Base-by-base conservation (phyloP, 2,113 vertebrate species). In the Morone saxatilis region DNA sequence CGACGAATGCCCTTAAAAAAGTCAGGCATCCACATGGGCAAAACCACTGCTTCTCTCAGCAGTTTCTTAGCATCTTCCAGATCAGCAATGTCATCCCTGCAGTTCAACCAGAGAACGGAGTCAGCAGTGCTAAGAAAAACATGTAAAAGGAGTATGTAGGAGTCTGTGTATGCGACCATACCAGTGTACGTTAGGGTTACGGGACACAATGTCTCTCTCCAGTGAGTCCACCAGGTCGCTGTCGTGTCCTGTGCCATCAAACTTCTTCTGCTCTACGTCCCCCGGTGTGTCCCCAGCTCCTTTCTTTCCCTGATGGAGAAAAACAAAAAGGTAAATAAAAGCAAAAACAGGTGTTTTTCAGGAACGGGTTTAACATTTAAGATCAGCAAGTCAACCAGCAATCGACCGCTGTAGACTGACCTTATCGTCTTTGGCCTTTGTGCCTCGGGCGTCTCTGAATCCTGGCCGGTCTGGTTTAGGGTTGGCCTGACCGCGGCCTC, bases 1-100 rank as follows among this genome's bases (percentile, higher is more conserved):
- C 98, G 96, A 82, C 98, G 97, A 86, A 99, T 99, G 80, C 98
- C 93, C 90, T 98, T 99, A 93, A 99, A 99, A 94, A 99, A 99
- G 88, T 99, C 98, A 7, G 98, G 98, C 98, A 99, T 99, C 98
- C 98, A 99, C 98, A 99, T 99, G 0, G 98, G 98, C 90, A 99
- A 91, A 62, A 99, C 98, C 90, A 99, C 98, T 11, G 98, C 98
- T 94, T 99, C 98, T 82, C 98, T 97, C 84, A 96, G 89, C 62
- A 96, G 90, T 85, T 95, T 95, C 93, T 99, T 99, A 71, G 98
- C 98, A 80, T 99, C 98, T 87, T 98, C 97, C 93, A 99, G 95
- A 87, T 99, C 98, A 91, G 98, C 98, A 68, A 99, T 99, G 91
- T 99, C 98, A 83, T 98, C 96, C 98, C 98, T 99, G 25, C 48